Evolutionary conservation across 1,140 invertebrate genomes (phyloP).

Genomic region (Bombus terrestris): DNA sequence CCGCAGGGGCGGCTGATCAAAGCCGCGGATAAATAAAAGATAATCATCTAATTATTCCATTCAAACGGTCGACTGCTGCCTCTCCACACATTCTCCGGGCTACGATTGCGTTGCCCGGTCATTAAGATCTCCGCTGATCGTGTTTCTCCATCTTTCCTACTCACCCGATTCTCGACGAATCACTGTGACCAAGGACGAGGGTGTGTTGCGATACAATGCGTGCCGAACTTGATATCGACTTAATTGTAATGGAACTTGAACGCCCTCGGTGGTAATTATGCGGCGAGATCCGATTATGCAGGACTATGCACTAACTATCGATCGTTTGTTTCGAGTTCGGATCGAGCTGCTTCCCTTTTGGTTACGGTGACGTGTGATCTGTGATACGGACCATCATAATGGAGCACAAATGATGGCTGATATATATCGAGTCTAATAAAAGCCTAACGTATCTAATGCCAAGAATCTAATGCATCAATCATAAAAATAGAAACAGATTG

Average conservation of each 20-base stretch:
- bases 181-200: slow-evolving; percentile 56
- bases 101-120: slow-evolving; percentile 61
- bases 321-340: background rate
- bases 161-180: slow-evolving; percentile 55
- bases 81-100: slow-evolving; percentile 33
- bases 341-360: background rate
- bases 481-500: background rate
- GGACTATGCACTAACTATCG: background rate
- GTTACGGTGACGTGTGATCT: background rate
- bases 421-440: background rate
- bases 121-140: slow-evolving; percentile 69
- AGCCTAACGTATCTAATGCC: background rate
- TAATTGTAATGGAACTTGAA: slow-evolving; percentile 34
- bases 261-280: slow-evolving; percentile 14
- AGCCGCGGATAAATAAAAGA: slow-evolving; percentile 78
- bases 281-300: background rate
- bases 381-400: background rate
- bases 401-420: background rate
- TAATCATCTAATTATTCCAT: slow-evolving; percentile 80
- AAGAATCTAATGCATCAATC: background rate
- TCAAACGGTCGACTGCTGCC: slow-evolving; percentile 63
- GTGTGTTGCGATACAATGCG: slow-evolving; percentile 41
- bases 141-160: slow-evolving; percentile 52
- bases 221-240: slow-evolving; percentile 19
- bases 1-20: slow-evolving; percentile 73